Percentiles rank a stretch among this genome's conserved stretches.
Evolutionary conservation across 2,113 vertebrate species (phyloP).

Genomic region (Albula glossodonta): DNA sequence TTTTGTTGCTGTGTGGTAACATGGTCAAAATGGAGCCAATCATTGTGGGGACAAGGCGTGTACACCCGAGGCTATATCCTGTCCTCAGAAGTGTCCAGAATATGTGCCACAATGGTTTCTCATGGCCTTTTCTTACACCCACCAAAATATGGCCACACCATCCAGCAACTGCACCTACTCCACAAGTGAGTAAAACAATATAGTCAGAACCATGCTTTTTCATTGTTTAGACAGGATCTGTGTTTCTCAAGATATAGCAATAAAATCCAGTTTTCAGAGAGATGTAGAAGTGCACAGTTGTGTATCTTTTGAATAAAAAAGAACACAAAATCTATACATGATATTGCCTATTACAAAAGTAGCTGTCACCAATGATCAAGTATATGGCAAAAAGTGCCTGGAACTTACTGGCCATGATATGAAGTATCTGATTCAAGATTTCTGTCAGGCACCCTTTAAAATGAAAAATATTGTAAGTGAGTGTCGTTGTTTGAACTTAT

Average conservation of each 20-base stretch:
- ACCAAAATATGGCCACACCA: slow-evolving; percentile 41
- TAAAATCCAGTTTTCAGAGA: slow-evolving; percentile 27
- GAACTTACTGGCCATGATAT: not conserved
- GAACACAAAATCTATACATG: slow-evolving; percentile 21
- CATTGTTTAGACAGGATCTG: slow-evolving; percentile 33
- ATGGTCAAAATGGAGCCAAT: not conserved
- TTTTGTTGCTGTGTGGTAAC: not conserved
- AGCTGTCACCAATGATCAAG: not conserved
- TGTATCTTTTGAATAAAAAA: slow-evolving; percentile 6
- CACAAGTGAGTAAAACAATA: slow-evolving; percentile 30
- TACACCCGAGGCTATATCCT: not conserved
- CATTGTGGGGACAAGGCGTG: not conserved
- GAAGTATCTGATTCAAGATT: not conserved
- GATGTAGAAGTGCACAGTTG: not conserved
- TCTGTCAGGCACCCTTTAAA: slow-evolving; percentile 9
- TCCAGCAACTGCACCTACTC: slow-evolving; percentile 29
- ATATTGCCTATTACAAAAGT: not conserved
- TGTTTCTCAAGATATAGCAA: slow-evolving; percentile 34
- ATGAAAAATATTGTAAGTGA: not conserved
- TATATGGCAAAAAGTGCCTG: not conserved
- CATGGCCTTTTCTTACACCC: slow-evolving; percentile 30
- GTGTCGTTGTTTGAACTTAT: not conserved
- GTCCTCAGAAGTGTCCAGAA: slow-evolving; percentile 23
- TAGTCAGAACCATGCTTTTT: slow-evolving; percentile 12
- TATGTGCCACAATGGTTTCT: slow-evolving; percentile 22